Base-by-base conservation (phyloP, 2,797 vertebrate genomes). In the Octomys mimax region DNA sequence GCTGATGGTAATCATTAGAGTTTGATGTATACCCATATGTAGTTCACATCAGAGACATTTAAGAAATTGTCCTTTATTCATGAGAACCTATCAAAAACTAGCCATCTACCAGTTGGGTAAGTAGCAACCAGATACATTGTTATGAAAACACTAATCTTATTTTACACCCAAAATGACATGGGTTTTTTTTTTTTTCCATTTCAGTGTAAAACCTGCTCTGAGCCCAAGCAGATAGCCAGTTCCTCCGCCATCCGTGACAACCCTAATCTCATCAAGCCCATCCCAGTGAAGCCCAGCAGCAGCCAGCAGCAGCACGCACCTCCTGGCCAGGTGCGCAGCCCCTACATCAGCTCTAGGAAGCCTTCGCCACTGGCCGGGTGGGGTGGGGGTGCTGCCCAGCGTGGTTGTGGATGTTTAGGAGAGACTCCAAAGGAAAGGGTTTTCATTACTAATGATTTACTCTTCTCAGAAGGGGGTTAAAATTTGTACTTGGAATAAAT, bases 221-320 rank as follows among this genome's bases (percentile, higher is more conserved):
- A 99, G 98, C 99, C 99, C 79, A 99, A 99, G 98, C 99, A 99
- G 98, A 99, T 99, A 64, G 99, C 99, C 87, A 99, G 99, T 88
- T 99, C 99, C 52, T 99, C 99, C 81, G 98, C 99, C 93, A 99
- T 99, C 86, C 98, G 98, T 86, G 99, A 98, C 98, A 99, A 99
- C 98, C 99, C 99, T 87, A 99, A 99, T 98, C 98, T 99, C 80
- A 99, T 99, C 98, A 99, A 99, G 96, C 99, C 99, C 8, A 99
- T 99, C 92, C 99, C 99, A 13, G 99, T 99, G 96, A 99, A 99
- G 97, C 99, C 99, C 0, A 98, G 94, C 46, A 98, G 99, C 61
- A 98, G 96, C 36, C 98, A 97, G 83, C 98, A 98, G 0, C 98
- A 97, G 57, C 82, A 31, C 11, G 0, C 85, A 89, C 97, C 98